Percentiles rank a stretch among this genome's conserved stretches.
These are phyloP conservation scores for Eurosta solidaginis DNA, from an alignment of 1,140 invertebrate species.

Conservation along the genomic window DNA sequence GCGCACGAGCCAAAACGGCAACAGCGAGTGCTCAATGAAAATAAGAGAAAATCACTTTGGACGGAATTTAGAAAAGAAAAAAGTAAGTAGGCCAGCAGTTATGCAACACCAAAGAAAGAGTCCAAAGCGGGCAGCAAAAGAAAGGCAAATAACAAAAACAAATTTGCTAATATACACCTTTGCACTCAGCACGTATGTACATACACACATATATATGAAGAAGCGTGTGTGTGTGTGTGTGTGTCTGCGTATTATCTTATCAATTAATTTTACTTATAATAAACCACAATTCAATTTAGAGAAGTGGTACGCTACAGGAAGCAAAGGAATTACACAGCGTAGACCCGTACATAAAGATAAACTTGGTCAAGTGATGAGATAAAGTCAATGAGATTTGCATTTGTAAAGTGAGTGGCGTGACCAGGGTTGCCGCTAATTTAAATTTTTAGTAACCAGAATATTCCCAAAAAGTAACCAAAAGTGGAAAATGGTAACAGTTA, in stretches of 20 bases:
- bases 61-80: not conserved
- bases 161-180: not conserved
- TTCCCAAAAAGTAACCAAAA: too few relatives aligned
- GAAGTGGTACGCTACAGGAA: not conserved
- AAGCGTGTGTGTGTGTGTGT: too few relatives aligned
- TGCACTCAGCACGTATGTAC: not conserved
- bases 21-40: not conserved
- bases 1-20: constrained; percentile 3
- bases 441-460: too few relatives aligned
- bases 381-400: not conserved
- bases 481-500: too few relatives aligned
- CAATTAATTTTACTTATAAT: not conserved
- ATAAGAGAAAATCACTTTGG: not conserved
- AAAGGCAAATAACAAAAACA: not conserved
- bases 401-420: not conserved
- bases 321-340: not conserved
- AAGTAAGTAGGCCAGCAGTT: not conserved
- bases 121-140: too few relatives aligned
- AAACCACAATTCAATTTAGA: not conserved
- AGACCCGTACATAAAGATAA: not conserved
- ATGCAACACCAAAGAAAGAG: too few relatives aligned
- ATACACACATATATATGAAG: not conserved
- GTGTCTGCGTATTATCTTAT: not conserved
- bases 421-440: not conserved
- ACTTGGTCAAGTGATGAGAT: not conserved